A percentile compares a stretch with the other conserved stretches of the same genome.
Evolutionary conservation across 2,797 vertebrate species (phyloP).

Genomic region (Myotis findleyi): DNA sequence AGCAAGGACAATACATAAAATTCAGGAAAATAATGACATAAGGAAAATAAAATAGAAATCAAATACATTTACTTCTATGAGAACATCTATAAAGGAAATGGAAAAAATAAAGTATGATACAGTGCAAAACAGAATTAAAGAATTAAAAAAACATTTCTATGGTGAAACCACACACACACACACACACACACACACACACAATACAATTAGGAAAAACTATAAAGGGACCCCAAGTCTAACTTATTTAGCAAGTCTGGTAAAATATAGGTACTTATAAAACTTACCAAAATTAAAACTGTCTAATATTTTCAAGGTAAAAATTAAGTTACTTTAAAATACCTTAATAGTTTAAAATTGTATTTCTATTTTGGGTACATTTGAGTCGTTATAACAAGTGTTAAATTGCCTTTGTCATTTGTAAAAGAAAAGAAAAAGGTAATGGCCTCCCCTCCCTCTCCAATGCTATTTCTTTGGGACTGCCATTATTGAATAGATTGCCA

Average conservation of each 20-base stretch:
- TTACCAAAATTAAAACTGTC: conserved; percentile 77
- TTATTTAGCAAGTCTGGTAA: neutral
- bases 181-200: neutral
- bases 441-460: neutral
- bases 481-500: conserved; percentile 52
- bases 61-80: neutral
- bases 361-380: conserved; percentile 40
- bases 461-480: neutral
- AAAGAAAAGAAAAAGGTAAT: neutral
- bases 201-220: conserved; percentile 71
- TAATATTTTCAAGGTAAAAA: conserved; percentile 68
- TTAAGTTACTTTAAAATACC: neutral
- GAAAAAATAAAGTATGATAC: conserved; percentile 66
- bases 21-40: neutral
- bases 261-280: neutral
- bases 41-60: conserved; percentile 18
- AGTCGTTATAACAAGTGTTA: conserved; percentile 43
- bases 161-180: conserved; percentile 15
- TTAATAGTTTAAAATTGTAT: conserved; percentile 10
- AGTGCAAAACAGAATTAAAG: conserved; percentile 75
- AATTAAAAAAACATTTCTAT: conserved; percentile 79
- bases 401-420: conserved; percentile 63
- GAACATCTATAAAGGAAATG: neutral
- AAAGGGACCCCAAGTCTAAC: conserved; percentile 59
- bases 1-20: neutral